Conservation (phyloP, 2,113 vertebrate genomes). For the Petrocephalus microphthalmus region DNA sequence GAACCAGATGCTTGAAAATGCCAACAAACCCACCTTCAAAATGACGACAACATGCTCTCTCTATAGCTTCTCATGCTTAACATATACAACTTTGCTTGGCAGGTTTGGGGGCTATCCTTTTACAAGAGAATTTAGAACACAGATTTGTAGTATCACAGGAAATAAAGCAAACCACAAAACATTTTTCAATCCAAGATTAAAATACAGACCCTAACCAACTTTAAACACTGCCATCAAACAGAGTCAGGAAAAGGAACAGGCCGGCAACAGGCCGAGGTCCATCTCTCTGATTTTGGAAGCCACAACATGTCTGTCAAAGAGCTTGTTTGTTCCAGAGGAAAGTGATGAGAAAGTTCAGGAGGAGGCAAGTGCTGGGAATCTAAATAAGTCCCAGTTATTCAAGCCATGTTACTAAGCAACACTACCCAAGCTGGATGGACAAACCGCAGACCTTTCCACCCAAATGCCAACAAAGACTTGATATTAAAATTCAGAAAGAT, state of each 20-base stretch:
- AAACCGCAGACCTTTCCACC: neutral
- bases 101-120: neutral
- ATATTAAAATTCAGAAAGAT: neutral
- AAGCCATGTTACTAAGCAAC: slow-evolving; percentile 27
- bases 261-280: neutral
- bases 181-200: neutral
- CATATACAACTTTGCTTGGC: neutral
- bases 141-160: neutral
- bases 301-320: neutral
- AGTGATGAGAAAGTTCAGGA: slow-evolving; percentile 1
- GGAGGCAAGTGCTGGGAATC: slow-evolving; percentile 13
- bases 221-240: neutral
- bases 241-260: neutral
- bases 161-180: neutral
- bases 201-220: neutral
- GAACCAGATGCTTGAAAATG: neutral
- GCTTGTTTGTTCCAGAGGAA: neutral
- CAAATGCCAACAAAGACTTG: neutral
- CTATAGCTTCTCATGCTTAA: neutral
- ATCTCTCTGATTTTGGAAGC: neutral
- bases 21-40: neutral
- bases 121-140: neutral
- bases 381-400: slow-evolving; percentile 4
- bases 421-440: neutral
- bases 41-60: neutral